Evolutionary conservation across 2,888 invertebrate genomes (phyloP), one percentile per base, ranked within the genome.

Genomic region (Strigamia maritima): DNA sequence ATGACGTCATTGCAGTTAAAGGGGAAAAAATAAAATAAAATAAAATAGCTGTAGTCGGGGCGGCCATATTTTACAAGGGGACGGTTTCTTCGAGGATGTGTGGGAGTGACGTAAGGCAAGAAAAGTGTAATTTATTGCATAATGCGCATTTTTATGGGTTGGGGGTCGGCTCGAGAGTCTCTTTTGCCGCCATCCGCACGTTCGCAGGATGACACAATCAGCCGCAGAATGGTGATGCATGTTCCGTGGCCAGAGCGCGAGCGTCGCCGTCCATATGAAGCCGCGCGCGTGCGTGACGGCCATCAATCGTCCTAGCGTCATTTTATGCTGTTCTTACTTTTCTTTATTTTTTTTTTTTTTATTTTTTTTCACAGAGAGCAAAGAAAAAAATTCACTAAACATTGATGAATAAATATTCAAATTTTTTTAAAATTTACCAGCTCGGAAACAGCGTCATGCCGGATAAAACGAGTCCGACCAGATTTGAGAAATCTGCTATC

Each of bases 61-160:
- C 19, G 44, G 22, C 49, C 49, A 44, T 77, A 77, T 77, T 77
- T 77, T 44, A 77, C 4, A 49, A 40, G 49, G 49, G 49, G 77
- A 40, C 40, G n/a, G 31, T 22, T 38, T 6, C 26, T 49, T 77
- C 14, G 28, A 38, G 40, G 77, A 40, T 22, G 77, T 38, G 35
- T 31, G 54, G 60, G 78, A 65, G 78, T 31, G 65, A 65, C 65
- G 65, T 65, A 35, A 60, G 54, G 78, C 26, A 65, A 65, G 77
- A 49, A 60, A 78, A 78, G 60, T 77, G 65, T 78, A 78, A 78
- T 78, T 78, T 78, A 78, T 78, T 65, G 78, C 78, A 78, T 78
- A 78, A 78, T 78, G 65, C 60, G 65, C 78, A 78, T 78, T 78
- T 78, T 78, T 78, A 78, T 78, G 78, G 65, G 65, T 19, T 65